phyloP scores from a whole-genome alignment of 23 tunicate genomes.

The Ascidia mentula region DNA sequence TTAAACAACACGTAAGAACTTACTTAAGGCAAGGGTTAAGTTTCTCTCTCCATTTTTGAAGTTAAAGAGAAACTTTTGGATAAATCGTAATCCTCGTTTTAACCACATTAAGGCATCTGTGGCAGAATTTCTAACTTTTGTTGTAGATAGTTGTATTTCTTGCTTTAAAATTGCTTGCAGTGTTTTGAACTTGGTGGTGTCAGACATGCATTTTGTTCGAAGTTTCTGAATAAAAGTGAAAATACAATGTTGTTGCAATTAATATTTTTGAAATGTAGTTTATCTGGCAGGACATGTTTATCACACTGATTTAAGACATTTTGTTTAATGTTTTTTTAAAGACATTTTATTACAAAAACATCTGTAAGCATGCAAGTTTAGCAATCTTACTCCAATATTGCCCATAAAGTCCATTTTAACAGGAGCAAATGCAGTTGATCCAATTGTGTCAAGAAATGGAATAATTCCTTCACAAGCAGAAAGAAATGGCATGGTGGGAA shows the following conservation, averaged over 20 bases:
- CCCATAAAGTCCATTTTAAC: slow-evolving; percentile 93
- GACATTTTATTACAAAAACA: too few relatives aligned
- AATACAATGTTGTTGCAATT: not conserved
- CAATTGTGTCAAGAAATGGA: slow-evolving; percentile 90
- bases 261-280: too few relatives aligned
- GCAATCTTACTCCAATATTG: slow-evolving; percentile 59
- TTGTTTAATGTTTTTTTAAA: too few relatives aligned
- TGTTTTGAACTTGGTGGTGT: slow-evolving; percentile 49
- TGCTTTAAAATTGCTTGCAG: slow-evolving; percentile 74
- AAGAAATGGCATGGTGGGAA: slow-evolving; percentile 64
- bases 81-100: slow-evolving; percentile 87
- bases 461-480: slow-evolving; percentile 84
- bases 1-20: slow-evolving; percentile 2
- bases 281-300: too few relatives aligned
- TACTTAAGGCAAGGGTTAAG: slow-evolving; percentile 66
- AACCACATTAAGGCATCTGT: slow-evolving; percentile 99
- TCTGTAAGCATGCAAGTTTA: too few relatives aligned
- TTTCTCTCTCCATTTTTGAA: slow-evolving; percentile 77
- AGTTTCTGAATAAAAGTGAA: slow-evolving; percentile 52
- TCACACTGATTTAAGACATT: too few relatives aligned
- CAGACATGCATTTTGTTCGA: slow-evolving; percentile 62
- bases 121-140: slow-evolving; percentile 91
- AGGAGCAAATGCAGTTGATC: slow-evolving; percentile 97
- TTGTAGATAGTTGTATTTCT: slow-evolving; percentile 62
- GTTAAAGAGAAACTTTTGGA: slow-evolving; percentile 69